A percentile compares a stretch with the other conserved stretches of the same genome.
These are phyloP conservation scores for Scolopax mira DNA, from an alignment of 2,113 vertebrate genomes.

Conservation along the genomic window DNA sequence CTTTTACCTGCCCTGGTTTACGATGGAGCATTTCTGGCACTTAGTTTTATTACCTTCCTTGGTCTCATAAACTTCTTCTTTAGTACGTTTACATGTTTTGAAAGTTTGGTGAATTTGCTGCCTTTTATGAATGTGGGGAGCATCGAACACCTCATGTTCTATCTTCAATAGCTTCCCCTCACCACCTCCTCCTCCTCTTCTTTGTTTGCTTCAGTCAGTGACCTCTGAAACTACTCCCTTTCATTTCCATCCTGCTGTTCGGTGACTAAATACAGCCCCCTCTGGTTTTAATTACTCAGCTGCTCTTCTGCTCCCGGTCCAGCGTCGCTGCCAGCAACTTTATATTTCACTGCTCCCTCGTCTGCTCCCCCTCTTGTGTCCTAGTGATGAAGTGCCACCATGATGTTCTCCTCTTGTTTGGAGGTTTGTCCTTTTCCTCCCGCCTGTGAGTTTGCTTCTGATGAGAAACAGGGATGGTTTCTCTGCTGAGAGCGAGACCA, in stretches of 20 bases:
- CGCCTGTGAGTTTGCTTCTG: neutral
- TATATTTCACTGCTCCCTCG: neutral
- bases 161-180: neutral
- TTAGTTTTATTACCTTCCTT: neutral
- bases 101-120: neutral
- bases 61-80: neutral
- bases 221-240: slow-evolving; percentile 3
- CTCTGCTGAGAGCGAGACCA: accelerated
- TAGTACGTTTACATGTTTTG: neutral
- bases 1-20: neutral
- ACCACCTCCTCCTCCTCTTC: neutral
- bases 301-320: neutral
- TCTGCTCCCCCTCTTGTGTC: neutral
- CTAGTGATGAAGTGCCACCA: accelerated
- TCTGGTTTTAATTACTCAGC: slow-evolving; percentile 34
- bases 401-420: neutral
- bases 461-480: neutral
- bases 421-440: neutral
- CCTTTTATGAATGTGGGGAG: neutral
- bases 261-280: neutral
- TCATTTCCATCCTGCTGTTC: neutral
- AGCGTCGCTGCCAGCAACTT: neutral
- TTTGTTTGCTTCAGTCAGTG: neutral
- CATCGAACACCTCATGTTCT: accelerated
- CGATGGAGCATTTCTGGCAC: neutral